phyloP scores from a whole-genome alignment of 2,888 invertebrate genomes.

The Drosophila prolongata region DNA sequence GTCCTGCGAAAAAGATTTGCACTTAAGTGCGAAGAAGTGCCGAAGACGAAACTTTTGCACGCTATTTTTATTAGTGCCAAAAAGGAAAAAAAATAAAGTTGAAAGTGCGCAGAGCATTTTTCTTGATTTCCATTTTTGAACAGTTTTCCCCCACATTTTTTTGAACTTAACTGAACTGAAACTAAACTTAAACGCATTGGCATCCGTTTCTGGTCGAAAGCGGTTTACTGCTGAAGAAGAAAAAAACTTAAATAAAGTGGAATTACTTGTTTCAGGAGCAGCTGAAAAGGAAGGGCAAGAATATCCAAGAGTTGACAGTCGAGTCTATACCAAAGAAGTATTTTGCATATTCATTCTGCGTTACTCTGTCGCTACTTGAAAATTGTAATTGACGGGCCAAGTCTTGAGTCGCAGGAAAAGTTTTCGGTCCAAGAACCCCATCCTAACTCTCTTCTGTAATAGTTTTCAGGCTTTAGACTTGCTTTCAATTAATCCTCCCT shows the following conservation, averaged over 20 bases:
- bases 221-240: constrained; percentile 47
- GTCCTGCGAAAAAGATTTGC: constrained; percentile 17
- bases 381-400: constrained; percentile 39
- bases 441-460: neutral
- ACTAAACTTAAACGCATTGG: constrained; percentile 44
- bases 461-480: constrained; percentile 19
- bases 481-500: constrained; percentile 24
- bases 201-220: constrained; percentile 44
- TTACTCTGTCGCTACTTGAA: constrained; percentile 69
- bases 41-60: constrained; percentile 22
- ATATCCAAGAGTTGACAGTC: constrained; percentile 39
- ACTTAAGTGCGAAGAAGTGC: constrained; percentile 21
- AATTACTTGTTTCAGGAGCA: constrained; percentile 51
- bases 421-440: constrained; percentile 21
- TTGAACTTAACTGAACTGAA: constrained; percentile 13
- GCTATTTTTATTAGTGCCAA: constrained; percentile 33
- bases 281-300: neutral
- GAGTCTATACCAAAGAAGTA: constrained; percentile 37
- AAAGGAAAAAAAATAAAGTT: constrained; percentile 22
- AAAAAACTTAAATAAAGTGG: constrained; percentile 67
- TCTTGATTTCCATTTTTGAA: constrained; percentile 46
- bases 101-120: constrained; percentile 44
- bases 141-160: constrained; percentile 14
- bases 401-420: constrained; percentile 33
- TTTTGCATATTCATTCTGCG: constrained; percentile 75